phyloP scores from a whole-genome alignment of 2,113 vertebrate species.

The Petroica traversi region DNA sequence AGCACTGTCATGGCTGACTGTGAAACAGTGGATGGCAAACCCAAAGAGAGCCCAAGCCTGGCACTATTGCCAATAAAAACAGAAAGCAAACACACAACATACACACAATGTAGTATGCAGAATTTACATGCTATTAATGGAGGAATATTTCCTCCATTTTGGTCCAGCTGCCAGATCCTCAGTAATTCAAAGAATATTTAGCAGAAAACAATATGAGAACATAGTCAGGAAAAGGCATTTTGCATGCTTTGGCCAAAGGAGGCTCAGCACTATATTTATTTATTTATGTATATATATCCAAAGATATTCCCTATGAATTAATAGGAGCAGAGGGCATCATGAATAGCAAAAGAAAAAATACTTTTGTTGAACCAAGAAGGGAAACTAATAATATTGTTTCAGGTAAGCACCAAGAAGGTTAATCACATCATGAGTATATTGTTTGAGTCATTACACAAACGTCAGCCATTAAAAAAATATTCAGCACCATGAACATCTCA shows the following conservation, averaged over 20 bases:
- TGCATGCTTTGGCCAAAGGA: background rate
- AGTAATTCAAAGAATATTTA: background rate
- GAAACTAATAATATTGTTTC: background rate
- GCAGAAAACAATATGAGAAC: background rate
- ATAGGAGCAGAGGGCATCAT: background rate
- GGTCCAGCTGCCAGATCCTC: background rate
- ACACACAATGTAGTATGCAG: background rate
- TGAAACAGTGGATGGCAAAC: background rate
- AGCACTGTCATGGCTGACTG: background rate
- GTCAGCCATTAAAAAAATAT: background rate
- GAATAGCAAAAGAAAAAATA: background rate
- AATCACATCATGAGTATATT: background rate
- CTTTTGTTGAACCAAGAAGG: background rate
- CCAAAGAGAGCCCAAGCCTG: background rate
- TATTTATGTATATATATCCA: background rate
- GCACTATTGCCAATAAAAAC: background rate
- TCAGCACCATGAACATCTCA: background rate
- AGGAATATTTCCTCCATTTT: background rate
- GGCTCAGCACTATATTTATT: background rate
- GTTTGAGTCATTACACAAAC: background rate
- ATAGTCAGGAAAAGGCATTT: background rate
- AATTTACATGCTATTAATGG: background rate
- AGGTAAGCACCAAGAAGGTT: background rate
- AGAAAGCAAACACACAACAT: background rate
- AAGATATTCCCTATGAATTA: background rate